A percentile compares a stretch with the other conserved stretches of the same genome.
These are phyloP conservation scores for Tachypleus tridentatus DNA, from an alignment of 1,140 invertebrate genomes.

Conservation along the genomic window DNA sequence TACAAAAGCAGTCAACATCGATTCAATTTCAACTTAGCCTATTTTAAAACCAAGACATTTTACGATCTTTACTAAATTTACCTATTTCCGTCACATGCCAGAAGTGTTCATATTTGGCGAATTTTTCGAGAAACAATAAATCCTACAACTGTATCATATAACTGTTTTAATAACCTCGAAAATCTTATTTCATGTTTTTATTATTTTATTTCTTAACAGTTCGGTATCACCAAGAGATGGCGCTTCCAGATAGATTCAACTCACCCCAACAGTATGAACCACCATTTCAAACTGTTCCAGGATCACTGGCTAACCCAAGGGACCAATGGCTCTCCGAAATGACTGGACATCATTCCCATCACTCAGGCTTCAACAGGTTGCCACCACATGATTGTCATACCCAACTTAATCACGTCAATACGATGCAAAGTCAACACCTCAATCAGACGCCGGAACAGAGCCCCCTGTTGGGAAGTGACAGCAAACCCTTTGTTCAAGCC, in stretches of 20 bases:
- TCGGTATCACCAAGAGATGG: constrained; percentile 37
- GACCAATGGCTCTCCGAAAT: constrained; percentile 31
- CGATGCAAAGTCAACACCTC: constrained; percentile 14
- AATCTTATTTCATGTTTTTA: too few relatives aligned
- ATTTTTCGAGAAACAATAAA: too few relatives aligned
- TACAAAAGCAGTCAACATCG: too few relatives aligned
- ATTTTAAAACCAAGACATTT: too few relatives aligned
- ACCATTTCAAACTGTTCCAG: constrained; percentile 69
- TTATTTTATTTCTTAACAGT: too few relatives aligned
- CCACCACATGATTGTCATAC: constrained; percentile 20
- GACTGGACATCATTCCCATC: constrained; percentile 24
- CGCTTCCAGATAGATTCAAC: constrained; percentile 49
- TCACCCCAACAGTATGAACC: constrained; percentile 37
- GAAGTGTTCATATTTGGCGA: too few relatives aligned
- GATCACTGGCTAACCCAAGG: constrained; percentile 35
- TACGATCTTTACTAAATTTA: too few relatives aligned
- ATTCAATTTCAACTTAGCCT: too few relatives aligned
- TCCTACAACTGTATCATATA: too few relatives aligned
- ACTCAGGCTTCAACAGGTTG: too few relatives aligned
- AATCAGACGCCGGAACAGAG: constrained; percentile 16
- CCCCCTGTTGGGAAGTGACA: constrained; percentile 37
- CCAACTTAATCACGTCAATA: constrained; percentile 14
- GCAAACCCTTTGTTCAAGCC: constrained; percentile 60
- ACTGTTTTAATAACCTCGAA: too few relatives aligned
- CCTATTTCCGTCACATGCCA: too few relatives aligned